Conservation (phyloP, 2,888 invertebrate species). For the Eupithecia tripunctaria region DNA sequence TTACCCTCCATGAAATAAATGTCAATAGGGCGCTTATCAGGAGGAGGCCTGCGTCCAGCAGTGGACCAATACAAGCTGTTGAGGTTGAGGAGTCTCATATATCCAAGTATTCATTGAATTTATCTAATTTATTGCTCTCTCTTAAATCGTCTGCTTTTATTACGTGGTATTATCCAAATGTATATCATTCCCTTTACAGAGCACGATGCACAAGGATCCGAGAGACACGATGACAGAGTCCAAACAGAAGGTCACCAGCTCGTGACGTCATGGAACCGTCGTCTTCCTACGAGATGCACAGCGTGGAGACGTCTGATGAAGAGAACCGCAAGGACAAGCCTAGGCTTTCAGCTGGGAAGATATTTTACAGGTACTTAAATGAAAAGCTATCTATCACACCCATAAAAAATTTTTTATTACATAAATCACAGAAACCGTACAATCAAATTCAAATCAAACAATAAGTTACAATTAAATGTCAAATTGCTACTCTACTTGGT, state of each 20-base stretch:
- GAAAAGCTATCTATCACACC: no score
- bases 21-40: no score
- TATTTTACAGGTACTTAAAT: conserved; percentile 74
- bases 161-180: neutral
- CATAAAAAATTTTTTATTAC: no score
- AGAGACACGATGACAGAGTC: conserved; percentile 6
- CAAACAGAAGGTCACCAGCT: conserved; percentile 36
- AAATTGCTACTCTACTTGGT: no score
- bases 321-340: conserved; percentile 60
- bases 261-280: conserved; percentile 59
- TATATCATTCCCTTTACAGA: neutral
- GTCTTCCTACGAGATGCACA: conserved; percentile 72
- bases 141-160: neutral
- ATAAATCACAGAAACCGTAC: no score
- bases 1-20: no score
- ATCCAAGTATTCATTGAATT: no score
- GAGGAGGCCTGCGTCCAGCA: no score
- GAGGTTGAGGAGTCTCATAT: no score
- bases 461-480: no score
- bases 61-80: no score
- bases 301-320: conserved; percentile 57
- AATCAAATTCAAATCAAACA: neutral
- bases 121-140: neutral
- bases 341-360: conserved; percentile 69
- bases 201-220: conserved; percentile 17